Evolutionary conservation across 2,888 invertebrate genomes (phyloP).

Genomic region (Caenorhabditis wallacei): DNA sequence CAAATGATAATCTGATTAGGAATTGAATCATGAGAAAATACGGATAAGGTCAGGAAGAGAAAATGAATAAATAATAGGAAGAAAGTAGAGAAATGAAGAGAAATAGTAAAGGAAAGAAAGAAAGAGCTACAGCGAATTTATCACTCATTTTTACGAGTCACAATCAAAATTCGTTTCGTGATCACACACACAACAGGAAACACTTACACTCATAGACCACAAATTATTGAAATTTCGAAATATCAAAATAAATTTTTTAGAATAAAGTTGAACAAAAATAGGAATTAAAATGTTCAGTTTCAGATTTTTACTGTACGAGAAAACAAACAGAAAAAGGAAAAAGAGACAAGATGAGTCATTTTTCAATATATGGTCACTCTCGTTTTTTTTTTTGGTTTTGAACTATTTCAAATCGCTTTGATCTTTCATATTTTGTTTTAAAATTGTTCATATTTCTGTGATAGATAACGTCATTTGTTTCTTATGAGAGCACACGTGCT

Average conservation of each 20-base stretch:
- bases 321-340: constrained; percentile 16
- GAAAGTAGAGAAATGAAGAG: constrained; percentile 16
- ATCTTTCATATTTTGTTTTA: not conserved
- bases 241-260: not conserved
- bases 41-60: constrained; percentile 24
- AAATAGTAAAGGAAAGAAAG: constrained; percentile 37
- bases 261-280: not conserved
- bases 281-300: constrained; percentile 22
- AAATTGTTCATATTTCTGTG: no score
- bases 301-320: constrained; percentile 3
- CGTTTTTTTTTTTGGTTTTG: not conserved
- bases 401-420: not conserved
- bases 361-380: constrained; percentile 13
- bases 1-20: constrained; percentile 25
- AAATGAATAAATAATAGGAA: constrained; percentile 10
- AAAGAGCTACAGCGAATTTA: constrained; percentile 51
- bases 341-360: constrained; percentile 31
- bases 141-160: constrained; percentile 63
- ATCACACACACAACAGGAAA: constrained; percentile 45
- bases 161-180: constrained; percentile 47
- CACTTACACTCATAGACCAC: constrained; percentile 18
- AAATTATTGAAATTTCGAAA: constrained; percentile 26
- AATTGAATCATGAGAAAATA: constrained; percentile 15
- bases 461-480: constrained; percentile 6
- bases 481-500: constrained; percentile 8